phyloP scores from a whole-genome alignment of 2,113 vertebrate species.

The Furnarius figulus region DNA sequence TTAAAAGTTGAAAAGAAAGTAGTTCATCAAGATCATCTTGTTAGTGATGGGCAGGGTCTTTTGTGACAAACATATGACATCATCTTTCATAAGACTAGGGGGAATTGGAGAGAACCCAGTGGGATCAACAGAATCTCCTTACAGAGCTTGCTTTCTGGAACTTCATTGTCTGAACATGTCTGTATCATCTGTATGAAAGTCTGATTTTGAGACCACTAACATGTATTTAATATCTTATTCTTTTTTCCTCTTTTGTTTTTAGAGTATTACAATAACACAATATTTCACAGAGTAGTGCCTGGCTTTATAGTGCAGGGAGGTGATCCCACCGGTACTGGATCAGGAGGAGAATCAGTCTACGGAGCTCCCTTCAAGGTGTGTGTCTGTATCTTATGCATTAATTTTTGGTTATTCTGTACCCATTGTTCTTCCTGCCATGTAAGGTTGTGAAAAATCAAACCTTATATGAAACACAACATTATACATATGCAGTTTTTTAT shows the following conservation, averaged over 20 bases:
- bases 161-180: neutral
- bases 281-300: constrained; percentile 94
- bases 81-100: neutral
- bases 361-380: constrained; percentile 89
- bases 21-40: neutral
- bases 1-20: neutral
- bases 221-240: neutral
- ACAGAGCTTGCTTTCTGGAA: neutral
- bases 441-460: neutral
- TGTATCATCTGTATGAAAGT: neutral
- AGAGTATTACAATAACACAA: constrained; percentile 94
- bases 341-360: constrained; percentile 92
- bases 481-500: neutral
- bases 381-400: neutral
- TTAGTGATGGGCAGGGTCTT: neutral
- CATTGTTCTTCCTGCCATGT: neutral
- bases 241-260: neutral
- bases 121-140: neutral
- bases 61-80: neutral
- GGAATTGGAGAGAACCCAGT: neutral
- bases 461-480: neutral
- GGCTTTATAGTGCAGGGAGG: constrained; percentile 97
- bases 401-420: neutral
- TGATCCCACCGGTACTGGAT: constrained; percentile 91
- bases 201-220: neutral